Evolutionary conservation across 2,888 invertebrate genomes (phyloP).

Genomic region (Phorcus lineatus): DNA sequence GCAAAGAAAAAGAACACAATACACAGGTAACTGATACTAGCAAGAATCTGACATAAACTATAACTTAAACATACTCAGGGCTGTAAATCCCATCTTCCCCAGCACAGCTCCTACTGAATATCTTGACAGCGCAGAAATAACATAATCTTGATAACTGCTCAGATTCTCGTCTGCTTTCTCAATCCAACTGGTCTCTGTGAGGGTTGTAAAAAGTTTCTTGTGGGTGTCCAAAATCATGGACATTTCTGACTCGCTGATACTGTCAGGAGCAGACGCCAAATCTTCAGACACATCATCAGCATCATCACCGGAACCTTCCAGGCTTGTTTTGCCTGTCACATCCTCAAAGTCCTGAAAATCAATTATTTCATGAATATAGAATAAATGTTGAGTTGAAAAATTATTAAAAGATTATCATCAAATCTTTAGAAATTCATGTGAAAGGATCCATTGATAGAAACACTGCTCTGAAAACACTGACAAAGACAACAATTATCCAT

Average conservation of each 20-base stretch:
- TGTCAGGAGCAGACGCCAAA: conserved; percentile 55
- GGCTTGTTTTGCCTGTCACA: conserved; percentile 58
- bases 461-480: too few species aligned
- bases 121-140: conserved; percentile 55
- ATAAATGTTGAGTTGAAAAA: background rate
- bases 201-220: conserved; percentile 51
- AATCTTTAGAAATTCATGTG: too few species aligned
- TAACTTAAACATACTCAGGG: conserved; percentile 43
- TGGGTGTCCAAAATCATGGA: conserved; percentile 53
- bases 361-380: background rate
- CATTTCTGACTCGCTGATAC: conserved; percentile 61
- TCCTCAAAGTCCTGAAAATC: conserved; percentile 69
- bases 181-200: conserved; percentile 58
- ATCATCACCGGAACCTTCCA: conserved; percentile 54
- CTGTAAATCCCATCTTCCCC: conserved; percentile 38
- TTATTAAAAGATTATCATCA: background rate
- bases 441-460: too few species aligned
- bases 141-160: conserved; percentile 41
- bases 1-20: too few species aligned
- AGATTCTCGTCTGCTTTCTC: conserved; percentile 30
- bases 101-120: conserved; percentile 60
- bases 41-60: too few species aligned
- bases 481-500: too few species aligned
- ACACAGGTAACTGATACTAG: too few species aligned
- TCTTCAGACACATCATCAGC: conserved; percentile 21